phyloP scores from a whole-genome alignment of 1,140 invertebrate genomes.

The Ceratina calcarata region DNA sequence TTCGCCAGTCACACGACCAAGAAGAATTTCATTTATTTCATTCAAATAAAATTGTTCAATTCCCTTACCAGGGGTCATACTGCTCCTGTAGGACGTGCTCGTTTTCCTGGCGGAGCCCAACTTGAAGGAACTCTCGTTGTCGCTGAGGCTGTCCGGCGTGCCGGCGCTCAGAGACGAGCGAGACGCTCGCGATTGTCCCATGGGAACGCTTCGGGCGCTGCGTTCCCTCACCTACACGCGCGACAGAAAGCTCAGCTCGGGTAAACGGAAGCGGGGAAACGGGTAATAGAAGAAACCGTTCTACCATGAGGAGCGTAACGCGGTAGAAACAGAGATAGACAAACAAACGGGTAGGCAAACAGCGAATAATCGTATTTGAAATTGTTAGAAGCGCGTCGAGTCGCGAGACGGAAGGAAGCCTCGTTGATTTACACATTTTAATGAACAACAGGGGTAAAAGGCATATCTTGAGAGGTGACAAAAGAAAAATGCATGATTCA shows the following conservation, averaged over 20 bases:
- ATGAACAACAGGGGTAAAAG: too few relatives aligned
- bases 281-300: neutral
- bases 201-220: constrained; percentile 91
- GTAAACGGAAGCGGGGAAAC: neutral
- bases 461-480: too few relatives aligned
- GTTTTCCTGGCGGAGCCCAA: constrained; percentile 72
- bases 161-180: constrained; percentile 89
- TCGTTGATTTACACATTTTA: too few relatives aligned
- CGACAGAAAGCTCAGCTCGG: constrained; percentile 27
- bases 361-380: neutral
- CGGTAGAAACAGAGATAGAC: constrained; percentile 9
- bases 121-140: constrained; percentile 89
- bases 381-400: constrained; percentile 1
- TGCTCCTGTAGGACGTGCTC: constrained; percentile 75
- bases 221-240: constrained; percentile 90
- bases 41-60: neutral
- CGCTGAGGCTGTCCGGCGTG: constrained; percentile 92
- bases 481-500: neutral
- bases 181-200: constrained; percentile 85
- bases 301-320: constrained; percentile 4
- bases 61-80: constrained; percentile 80
- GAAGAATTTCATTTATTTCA: too few relatives aligned
- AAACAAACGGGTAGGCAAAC: constrained; percentile 21
- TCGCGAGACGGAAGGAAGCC: neutral
- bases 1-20: neutral